These are phyloP conservation scores for Poeciliopsis prolifica DNA, from an alignment of 2,113 vertebrate genomes.

Conservation along the genomic window DNA sequence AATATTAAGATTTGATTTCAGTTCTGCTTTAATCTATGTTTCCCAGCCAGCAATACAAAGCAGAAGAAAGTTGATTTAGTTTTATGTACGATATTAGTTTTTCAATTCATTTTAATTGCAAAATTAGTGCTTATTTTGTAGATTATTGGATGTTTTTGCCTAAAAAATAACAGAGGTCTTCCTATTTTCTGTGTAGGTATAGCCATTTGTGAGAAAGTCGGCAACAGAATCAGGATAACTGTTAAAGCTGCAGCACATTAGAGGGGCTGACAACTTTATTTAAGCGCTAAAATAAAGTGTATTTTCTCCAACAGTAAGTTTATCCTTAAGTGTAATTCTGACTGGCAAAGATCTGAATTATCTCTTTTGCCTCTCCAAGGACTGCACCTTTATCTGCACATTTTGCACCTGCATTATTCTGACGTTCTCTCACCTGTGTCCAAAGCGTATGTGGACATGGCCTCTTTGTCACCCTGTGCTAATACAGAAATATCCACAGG, in stretches of 20 bases:
- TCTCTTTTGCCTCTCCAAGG: neutral
- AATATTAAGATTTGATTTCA: no score
- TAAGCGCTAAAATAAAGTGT: neutral
- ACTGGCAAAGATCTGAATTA: neutral
- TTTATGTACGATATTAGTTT: no score
- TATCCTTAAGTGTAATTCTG: neutral
- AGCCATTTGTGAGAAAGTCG: no score
- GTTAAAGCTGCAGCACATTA: constrained; percentile 1
- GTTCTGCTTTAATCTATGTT: no score
- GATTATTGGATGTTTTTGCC: no score
- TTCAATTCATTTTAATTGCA: no score
- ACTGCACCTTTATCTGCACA: neutral
- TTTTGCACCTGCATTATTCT: constrained; percentile 19
- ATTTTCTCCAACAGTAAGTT: neutral
- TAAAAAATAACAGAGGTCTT: no score
- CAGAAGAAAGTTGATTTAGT: no score
- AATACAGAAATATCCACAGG: constrained; percentile 50
- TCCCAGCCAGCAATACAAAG: no score
- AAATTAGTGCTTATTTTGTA: no score
- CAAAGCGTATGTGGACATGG: constrained; percentile 31
- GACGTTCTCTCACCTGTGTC: constrained; percentile 23
- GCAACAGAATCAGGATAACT: neutral
- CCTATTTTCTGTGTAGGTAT: no score
- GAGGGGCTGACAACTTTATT: neutral
- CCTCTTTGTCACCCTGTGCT: constrained; percentile 33